phyloP scores from a whole-genome alignment of 2,113 vertebrate species.

The Leucopsar rothschildi region DNA sequence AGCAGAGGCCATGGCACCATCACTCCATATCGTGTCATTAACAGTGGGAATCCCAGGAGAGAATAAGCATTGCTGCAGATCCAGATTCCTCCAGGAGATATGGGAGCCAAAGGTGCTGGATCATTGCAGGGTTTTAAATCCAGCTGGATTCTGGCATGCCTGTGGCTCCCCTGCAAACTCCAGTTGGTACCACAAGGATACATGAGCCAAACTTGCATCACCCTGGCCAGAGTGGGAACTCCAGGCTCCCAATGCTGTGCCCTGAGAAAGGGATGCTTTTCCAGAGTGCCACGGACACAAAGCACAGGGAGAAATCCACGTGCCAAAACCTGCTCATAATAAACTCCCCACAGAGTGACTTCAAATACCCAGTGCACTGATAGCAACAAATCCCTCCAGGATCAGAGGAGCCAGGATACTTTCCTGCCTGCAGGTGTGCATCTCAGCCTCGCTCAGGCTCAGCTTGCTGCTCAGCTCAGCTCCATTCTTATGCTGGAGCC shows the following conservation, averaged over 20 bases:
- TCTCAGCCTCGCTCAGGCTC: fast-evolving
- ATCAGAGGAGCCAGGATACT: background rate
- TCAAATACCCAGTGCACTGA: background rate
- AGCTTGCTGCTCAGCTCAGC: fast-evolving
- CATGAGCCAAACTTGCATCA: background rate
- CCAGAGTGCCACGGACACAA: fast-evolving
- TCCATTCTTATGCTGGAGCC: fast-evolving
- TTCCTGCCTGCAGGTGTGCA: background rate
- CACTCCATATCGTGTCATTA: background rate
- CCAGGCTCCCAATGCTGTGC: fast-evolving
- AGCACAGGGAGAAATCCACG: fast-evolving
- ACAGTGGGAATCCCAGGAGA: background rate
- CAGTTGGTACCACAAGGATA: fast-evolving
- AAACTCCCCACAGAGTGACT: background rate
- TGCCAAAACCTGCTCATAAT: background rate
- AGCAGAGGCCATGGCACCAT: background rate
- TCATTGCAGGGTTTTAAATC: background rate
- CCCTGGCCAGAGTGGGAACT: background rate
- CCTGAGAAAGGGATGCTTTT: background rate
- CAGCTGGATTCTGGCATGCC: background rate
- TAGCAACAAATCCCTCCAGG: background rate
- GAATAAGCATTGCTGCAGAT: background rate
- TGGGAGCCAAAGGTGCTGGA: fast-evolving
- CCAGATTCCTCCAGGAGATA: background rate
- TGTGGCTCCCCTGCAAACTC: background rate